Base-by-base conservation (phyloP, 2,888 invertebrate species). In the Habrosyne pyritoides region DNA sequence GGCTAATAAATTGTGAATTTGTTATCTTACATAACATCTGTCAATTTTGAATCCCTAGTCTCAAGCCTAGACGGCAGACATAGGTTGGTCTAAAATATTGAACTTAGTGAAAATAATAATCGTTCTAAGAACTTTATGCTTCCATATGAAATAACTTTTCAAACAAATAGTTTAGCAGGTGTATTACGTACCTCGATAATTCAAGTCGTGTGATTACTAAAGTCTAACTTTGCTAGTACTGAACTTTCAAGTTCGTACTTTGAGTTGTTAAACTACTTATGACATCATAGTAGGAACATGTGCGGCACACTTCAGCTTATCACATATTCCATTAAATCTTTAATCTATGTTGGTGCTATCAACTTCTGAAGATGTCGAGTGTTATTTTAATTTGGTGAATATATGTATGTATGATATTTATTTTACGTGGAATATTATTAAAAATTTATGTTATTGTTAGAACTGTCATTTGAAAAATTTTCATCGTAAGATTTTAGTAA, bases 121-220 rank as follows among this genome's bases (percentile, higher is more conserved):
- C n/a, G n/a, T n/a, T n/a, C n/a, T n/a, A n/a, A n/a, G n/a, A n/a
- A 18, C 4, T 18, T 50, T 18, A 5, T 14, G 50, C 30, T 50
- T 21, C 30, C 28, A 10, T 50, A 50, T 50, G 50, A 50, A 49
- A 50, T 50, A 50, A 30, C 50, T 50, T 26, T 28, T 18, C 26
- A 2, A 30, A 50, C 28, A 28, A 24, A 26, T 5, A n/a, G n/a
- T 18, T 2, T 49, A 33, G 6, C n/a, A n/a, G n/a, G n/a, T 26
- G 18, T 22, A 10, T 50, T 18, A 28, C 21, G 26, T 21, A 26
- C 28, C 3, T 21, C 28, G 18, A 21, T 50, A 50, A 50, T 18
- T 50, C 30, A 14, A 50, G 21, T 30, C 50, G 26, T 26, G 49
- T 50, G 50, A 50, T 50, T 21, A 50, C 50, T 50, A 28, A 50